phyloP scores from a whole-genome alignment of 1,140 invertebrate species.

The Temnothorax longispinosus region DNA sequence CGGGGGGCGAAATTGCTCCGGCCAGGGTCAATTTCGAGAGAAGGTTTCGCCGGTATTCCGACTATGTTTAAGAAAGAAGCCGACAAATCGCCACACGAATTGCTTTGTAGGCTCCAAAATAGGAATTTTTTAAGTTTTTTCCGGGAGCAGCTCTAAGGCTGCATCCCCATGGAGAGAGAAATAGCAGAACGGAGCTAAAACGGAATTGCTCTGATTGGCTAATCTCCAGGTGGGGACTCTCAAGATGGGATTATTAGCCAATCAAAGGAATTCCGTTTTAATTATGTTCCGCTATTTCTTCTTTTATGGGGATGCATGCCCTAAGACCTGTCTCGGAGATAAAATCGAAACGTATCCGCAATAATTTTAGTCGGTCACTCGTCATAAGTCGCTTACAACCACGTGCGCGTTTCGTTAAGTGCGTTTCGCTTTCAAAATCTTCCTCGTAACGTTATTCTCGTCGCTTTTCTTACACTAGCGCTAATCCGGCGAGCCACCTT shows the following conservation, averaged over 20 bases:
- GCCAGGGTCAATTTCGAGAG: constrained; percentile 11
- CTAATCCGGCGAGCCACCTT: background rate
- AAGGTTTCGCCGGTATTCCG: background rate
- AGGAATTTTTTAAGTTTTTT: background rate
- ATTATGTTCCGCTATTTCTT: too few species aligned
- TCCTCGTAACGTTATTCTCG: too few species aligned
- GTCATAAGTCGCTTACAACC: background rate
- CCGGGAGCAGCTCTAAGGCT: background rate
- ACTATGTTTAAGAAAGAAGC: background rate
- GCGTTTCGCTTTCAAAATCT: too few species aligned
- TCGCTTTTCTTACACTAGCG: background rate
- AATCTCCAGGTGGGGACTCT: too few species aligned
- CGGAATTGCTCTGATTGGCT: too few species aligned
- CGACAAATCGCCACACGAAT: background rate
- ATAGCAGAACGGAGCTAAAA: too few species aligned
- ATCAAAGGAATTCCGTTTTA: too few species aligned
- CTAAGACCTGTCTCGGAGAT: background rate
- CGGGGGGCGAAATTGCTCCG: constrained; percentile 26
- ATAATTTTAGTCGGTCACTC: background rate
- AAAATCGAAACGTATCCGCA: background rate
- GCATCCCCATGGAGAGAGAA: too few species aligned
- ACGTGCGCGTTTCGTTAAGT: background rate
- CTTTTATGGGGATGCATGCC: too few species aligned
- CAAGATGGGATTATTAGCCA: too few species aligned
- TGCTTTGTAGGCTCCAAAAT: background rate